phyloP scores from a whole-genome alignment of 2,888 invertebrate genomes.

The Limnephilus auricula region DNA sequence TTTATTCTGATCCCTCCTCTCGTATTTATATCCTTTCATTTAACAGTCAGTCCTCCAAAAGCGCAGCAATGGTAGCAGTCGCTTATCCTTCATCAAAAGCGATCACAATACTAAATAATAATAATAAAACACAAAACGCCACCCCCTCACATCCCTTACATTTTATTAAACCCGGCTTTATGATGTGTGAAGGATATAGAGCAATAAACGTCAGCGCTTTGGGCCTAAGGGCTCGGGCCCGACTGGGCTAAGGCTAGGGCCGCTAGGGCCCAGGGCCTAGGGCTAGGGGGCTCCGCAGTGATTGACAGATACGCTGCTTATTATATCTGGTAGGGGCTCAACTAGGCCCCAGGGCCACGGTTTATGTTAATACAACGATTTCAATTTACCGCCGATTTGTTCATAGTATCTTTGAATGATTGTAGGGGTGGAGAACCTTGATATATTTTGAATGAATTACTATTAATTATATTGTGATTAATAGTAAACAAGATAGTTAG shows the following conservation, averaged over 20 bases:
- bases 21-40: not conserved
- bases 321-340: conserved; percentile 21
- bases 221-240: conserved; percentile 36
- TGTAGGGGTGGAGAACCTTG: conserved; percentile 13
- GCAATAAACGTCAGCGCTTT: conserved; percentile 65
- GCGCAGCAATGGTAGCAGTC: not conserved
- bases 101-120: conserved; percentile 39
- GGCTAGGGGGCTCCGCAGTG: conserved; percentile 57
- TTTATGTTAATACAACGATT: conserved; percentile 55
- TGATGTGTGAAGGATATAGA: conserved; percentile 66
- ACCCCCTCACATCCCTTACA: not conserved
- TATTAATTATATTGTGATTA: no score
- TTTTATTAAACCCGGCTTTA: conserved; percentile 57
- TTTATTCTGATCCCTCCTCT: not conserved
- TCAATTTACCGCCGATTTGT: conserved; percentile 56
- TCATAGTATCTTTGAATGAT: not conserved
- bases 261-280: conserved; percentile 30
- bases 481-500: no score
- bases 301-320: conserved; percentile 61
- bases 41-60: conserved; percentile 10
- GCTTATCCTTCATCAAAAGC: conserved; percentile 1
- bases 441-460: not conserved
- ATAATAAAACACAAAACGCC: not conserved
- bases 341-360: conserved; percentile 30
- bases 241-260: conserved; percentile 19